Percentiles rank a stretch among this genome's conserved stretches.
Evolutionary conservation across 2,888 invertebrate species (phyloP).

Genomic region (Parnassius smintheus): DNA sequence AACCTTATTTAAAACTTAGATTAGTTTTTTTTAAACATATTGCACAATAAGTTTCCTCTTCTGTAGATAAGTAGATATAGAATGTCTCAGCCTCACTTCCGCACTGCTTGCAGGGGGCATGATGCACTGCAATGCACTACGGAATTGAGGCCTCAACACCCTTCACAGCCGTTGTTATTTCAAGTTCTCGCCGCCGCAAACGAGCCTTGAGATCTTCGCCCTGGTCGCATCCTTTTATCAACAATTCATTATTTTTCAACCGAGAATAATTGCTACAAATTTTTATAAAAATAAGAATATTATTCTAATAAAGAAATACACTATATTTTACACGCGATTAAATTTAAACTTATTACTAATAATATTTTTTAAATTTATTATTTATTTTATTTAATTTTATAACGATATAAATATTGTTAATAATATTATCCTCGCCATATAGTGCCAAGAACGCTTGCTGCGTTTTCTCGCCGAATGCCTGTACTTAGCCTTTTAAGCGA

Average conservation of each 20-base stretch:
- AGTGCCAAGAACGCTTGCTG: too few species aligned
- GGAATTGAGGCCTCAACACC: conserved; percentile 92
- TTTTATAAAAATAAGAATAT: not conserved
- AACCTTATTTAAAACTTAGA: not conserved
- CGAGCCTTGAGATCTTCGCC: conserved; percentile 21
- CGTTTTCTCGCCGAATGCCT: too few species aligned
- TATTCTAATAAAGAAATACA: too few species aligned
- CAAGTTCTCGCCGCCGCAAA: conserved; percentile 22
- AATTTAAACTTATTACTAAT: too few species aligned
- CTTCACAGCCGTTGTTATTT: conserved; percentile 41
- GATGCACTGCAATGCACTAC: conserved; percentile 97
- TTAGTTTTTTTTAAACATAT: conserved; percentile 14
- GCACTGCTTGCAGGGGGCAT: conserved; percentile 94
- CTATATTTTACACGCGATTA: too few species aligned
- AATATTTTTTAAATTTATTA: too few species aligned
- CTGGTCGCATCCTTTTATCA: conserved; percentile 11
- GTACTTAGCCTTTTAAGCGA: too few species aligned
- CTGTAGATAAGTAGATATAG: conserved; percentile 50
- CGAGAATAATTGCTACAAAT: conserved; percentile 15
- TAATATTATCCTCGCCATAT: too few species aligned
- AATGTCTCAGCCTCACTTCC: conserved; percentile 90
- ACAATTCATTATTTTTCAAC: not conserved
- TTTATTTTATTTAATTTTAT: too few species aligned
- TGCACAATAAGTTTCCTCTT: conserved; percentile 26
- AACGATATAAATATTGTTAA: too few species aligned